Evolutionary conservation across 2,113 vertebrate genomes (phyloP).

Genomic region (Puntigrus tetrazona): DNA sequence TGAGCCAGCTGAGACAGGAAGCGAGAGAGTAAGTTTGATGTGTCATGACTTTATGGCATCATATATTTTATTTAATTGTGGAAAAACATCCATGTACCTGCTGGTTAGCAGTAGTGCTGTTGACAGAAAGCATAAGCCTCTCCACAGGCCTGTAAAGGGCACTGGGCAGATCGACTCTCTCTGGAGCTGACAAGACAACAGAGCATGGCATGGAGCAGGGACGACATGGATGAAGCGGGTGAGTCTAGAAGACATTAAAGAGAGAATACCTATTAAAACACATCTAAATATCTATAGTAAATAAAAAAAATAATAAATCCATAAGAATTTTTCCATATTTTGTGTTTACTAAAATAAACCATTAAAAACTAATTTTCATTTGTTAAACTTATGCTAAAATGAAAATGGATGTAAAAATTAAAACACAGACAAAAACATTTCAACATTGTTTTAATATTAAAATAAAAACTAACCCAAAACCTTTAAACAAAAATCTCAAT

Average conservation of each 20-base stretch:
- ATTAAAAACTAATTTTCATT: too few species aligned
- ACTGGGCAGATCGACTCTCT: conserved; percentile 82
- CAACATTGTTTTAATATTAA: too few species aligned
- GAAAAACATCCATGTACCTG: conserved; percentile 75
- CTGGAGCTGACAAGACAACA: conserved; percentile 86
- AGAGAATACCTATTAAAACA: background rate
- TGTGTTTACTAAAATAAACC: too few species aligned
- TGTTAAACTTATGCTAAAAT: too few species aligned
- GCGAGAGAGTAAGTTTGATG: background rate
- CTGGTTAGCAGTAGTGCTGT: conserved; percentile 76
- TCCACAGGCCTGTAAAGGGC: conserved; percentile 86
- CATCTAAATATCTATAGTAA: background rate
- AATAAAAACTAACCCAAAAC: too few species aligned
- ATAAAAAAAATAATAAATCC: too few species aligned
- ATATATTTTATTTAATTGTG: background rate
- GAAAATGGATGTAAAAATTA: too few species aligned
- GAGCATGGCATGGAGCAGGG: conserved; percentile 82
- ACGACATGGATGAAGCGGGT: conserved; percentile 79
- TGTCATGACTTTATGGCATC: background rate
- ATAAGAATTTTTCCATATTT: too few species aligned
- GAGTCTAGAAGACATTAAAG: conserved; percentile 75
- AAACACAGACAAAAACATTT: background rate
- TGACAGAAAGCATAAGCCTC: conserved; percentile 85
- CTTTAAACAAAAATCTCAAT: background rate
- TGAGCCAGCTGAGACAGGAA: conserved; percentile 76